Evolutionary conservation across 1,140 invertebrate species (phyloP), one percentile per base, ranked within the genome.

Genomic region (Asbolus verrucosus): DNA sequence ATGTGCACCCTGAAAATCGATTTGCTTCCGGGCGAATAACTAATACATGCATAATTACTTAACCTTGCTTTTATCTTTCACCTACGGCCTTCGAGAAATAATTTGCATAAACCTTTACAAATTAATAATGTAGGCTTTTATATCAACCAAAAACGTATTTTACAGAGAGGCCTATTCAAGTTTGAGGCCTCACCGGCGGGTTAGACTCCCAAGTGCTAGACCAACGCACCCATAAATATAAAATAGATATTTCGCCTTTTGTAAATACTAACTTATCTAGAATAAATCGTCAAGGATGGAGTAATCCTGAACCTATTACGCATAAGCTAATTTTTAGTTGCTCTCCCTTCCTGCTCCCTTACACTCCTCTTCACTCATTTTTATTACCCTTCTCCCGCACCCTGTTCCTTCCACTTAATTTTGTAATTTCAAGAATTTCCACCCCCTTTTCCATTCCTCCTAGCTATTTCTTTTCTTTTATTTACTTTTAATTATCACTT

Each of bases 11-110:
- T 13, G 46, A 27, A 46, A 54, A 54, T 54, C 46, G 46, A 54
- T 54, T 54, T 27, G 14, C 46, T 19, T 14, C 46, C 46, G 11
- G 11, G 33, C 33, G 33, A 36, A 36, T 36, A 54, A 54, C 46
- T 54, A 54, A 54, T 54, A 54, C 46, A 54, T 27, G 21, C 21
- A 54, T 54, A 54, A 54, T 54, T 54, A 54, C 46, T 54, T 54
- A 54, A 54, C 46, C 21, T 54, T 27, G 46, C 9, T 31, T 54
- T 54, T 54, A 54, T 54, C 46, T 43, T 43, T 14, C 39, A 27
- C 21, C 21, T 11, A 27, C 21, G 21, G 46, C 46, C 21, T 54
- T 54, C 19, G 46, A 14, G 2, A 54, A 19, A 24, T 54, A 54
- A 54, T 54, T 54, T 54, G 21, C 19, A 54, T 54, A 54, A 54